These are phyloP conservation scores for Portevinia maculata DNA, from an alignment of 2,888 invertebrate genomes.

Conservation along the genomic window DNA sequence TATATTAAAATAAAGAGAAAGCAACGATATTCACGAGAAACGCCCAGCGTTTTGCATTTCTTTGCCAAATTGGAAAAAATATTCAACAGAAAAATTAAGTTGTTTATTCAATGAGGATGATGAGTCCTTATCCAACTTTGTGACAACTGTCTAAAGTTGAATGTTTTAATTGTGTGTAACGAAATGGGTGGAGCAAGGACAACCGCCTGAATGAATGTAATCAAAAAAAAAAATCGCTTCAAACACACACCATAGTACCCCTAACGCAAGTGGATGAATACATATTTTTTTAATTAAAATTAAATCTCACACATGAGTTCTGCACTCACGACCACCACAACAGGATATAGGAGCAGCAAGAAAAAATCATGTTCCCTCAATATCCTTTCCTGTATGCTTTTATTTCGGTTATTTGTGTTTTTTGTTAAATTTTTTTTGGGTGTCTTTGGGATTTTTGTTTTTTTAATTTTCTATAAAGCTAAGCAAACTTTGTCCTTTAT, in stretches of 20 bases:
- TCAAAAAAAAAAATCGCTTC: constrained; percentile 38
- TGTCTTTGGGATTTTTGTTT: constrained; percentile 44
- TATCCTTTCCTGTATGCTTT: constrained; percentile 52
- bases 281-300: constrained; percentile 74
- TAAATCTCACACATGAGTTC: constrained; percentile 73
- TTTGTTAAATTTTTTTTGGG: constrained; percentile 13
- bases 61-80: constrained; percentile 71
- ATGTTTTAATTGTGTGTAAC: constrained; percentile 68
- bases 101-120: constrained; percentile 74
- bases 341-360: constrained; percentile 22
- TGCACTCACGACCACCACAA: constrained; percentile 39
- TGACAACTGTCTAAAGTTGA: constrained; percentile 74
- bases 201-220: constrained; percentile 38
- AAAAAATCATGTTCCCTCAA: constrained; percentile 62
- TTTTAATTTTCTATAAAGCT: not conserved
- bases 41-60: constrained; percentile 58
- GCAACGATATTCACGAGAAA: constrained; percentile 30
- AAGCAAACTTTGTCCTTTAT: constrained; percentile 45
- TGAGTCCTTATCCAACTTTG: constrained; percentile 74
- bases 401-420: constrained; percentile 13
- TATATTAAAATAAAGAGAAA: constrained; percentile 30
- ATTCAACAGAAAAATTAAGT: constrained; percentile 74
- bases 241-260: constrained; percentile 17
- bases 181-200: constrained; percentile 65
- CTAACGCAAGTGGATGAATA: constrained; percentile 59